These are phyloP conservation scores for Mionectes olivaceus DNA, from an alignment of 2,797 vertebrate genomes.

Conservation along the genomic window DNA sequence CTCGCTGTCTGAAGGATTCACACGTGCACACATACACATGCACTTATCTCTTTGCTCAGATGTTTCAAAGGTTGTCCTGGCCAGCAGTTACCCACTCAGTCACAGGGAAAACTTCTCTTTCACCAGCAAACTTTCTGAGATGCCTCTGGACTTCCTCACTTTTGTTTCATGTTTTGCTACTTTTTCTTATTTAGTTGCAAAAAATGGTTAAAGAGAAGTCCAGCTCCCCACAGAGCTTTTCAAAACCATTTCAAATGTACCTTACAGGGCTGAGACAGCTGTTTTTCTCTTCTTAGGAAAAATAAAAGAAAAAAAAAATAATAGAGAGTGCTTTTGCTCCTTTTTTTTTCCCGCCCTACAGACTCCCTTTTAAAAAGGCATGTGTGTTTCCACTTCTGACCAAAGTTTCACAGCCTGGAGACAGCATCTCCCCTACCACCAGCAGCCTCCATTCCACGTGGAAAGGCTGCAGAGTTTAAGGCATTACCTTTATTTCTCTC, in stretches of 20 bases:
- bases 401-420: neutral
- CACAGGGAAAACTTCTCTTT: neutral
- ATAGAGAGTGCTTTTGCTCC: neutral
- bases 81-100: neutral
- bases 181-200: neutral
- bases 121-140: neutral
- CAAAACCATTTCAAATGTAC: neutral
- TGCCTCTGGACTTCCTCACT: neutral
- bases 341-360: neutral
- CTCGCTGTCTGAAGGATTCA: neutral
- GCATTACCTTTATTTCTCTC: neutral
- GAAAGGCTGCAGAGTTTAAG: neutral
- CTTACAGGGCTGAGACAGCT: neutral
- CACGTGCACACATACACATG: neutral
- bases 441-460: neutral
- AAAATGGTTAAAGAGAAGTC: neutral
- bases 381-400: neutral
- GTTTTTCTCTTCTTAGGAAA: neutral
- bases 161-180: neutral
- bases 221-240: neutral
- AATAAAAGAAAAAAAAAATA: neutral
- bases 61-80: neutral
- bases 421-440: neutral
- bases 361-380: neutral
- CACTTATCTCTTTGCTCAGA: neutral